Percentiles rank a stretch among this genome's conserved stretches.
Evolutionary conservation across 1,140 invertebrate genomes (phyloP).

Genomic region (Gonioctena quinquepunctata): DNA sequence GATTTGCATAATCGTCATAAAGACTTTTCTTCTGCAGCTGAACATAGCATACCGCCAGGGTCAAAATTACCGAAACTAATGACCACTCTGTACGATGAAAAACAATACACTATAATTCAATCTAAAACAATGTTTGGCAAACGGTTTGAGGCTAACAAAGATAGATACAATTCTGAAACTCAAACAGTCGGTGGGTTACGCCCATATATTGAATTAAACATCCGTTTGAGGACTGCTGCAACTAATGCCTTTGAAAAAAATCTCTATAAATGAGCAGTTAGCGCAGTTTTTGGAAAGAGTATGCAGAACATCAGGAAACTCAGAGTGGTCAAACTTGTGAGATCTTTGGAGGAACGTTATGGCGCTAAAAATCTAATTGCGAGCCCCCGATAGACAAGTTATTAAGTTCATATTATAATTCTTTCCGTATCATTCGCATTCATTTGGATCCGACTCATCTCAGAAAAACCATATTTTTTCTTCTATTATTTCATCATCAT

Average conservation of each 20-base stretch:
- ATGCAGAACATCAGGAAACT: neutral
- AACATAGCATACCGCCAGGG: constrained; percentile 35
- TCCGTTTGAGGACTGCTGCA: neutral
- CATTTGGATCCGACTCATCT: too few relatives aligned
- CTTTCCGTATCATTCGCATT: too few relatives aligned
- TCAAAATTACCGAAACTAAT: constrained; percentile 53
- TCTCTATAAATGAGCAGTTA: neutral
- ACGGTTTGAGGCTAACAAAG: constrained; percentile 4
- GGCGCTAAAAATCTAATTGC: neutral
- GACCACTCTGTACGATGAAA: constrained; percentile 40
- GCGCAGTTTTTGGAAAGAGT: neutral
- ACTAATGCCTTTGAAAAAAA: constrained; percentile 1
- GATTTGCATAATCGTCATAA: constrained; percentile 43
- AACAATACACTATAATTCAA: constrained; percentile 23
- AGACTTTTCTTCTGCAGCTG: constrained; percentile 54
- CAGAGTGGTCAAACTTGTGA: neutral
- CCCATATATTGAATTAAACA: constrained; percentile 48
- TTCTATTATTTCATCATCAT: too few relatives aligned
- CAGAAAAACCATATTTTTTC: too few relatives aligned
- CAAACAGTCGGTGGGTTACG: constrained; percentile 48
- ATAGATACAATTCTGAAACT: constrained; percentile 5
- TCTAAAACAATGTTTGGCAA: constrained; percentile 3
- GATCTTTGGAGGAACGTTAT: neutral
- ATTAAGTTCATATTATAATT: too few relatives aligned
- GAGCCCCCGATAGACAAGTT: too few relatives aligned